Evolutionary conservation across 2,888 invertebrate species (phyloP).

Genomic region (Sesamia inferens): DNA sequence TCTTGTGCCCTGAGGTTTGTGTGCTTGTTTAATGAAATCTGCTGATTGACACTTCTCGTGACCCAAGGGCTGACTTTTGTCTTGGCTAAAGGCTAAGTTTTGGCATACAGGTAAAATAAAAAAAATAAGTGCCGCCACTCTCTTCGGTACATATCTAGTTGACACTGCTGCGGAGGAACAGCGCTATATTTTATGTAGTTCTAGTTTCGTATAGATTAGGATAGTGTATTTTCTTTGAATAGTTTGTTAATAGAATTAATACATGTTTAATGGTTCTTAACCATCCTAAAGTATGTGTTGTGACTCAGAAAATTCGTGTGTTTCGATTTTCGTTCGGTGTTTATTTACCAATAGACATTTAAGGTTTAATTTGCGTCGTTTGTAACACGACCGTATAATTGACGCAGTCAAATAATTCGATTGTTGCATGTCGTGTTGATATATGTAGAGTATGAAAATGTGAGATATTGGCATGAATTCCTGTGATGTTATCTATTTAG

Average conservation of each 20-base stretch:
- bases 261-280: too few relatives aligned
- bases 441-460: slow-evolving; percentile 14
- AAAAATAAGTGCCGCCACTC: neutral
- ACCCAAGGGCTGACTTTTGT: neutral
- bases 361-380: neutral
- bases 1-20: neutral
- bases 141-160: neutral
- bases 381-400: slow-evolving; percentile 14
- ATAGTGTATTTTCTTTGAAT: neutral
- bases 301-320: neutral
- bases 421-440: slow-evolving; percentile 11
- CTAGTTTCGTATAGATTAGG: neutral
- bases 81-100: neutral
- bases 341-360: slow-evolving; percentile 3
- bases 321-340: neutral
- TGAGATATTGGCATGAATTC: neutral
- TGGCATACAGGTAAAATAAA: neutral
- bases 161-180: neutral
- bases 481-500: neutral
- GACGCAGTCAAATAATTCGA: slow-evolving; percentile 18
- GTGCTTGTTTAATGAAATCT: neutral
- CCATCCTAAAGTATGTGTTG: neutral
- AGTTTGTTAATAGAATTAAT: neutral
- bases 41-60: neutral
- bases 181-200: neutral